Conservation (phyloP, 2,888 invertebrate species). For the Eulithis testata region DNA sequence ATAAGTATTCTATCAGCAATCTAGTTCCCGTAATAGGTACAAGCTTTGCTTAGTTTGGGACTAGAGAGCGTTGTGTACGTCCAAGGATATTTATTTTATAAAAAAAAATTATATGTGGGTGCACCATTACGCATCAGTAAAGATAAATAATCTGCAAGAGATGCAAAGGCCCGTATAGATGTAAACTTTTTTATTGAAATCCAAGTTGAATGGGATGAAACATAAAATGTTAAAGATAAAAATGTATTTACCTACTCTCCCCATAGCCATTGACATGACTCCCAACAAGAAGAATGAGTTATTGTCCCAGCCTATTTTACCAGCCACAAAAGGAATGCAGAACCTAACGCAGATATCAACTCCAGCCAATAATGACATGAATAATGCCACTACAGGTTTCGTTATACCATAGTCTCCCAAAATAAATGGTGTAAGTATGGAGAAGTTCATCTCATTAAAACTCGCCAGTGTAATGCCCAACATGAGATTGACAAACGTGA, state of each 20-base stretch:
- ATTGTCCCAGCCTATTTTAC: slow-evolving; percentile 88
- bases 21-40: too few species aligned
- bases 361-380: slow-evolving; percentile 88
- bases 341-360: slow-evolving; percentile 87
- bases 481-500: slow-evolving; percentile 88
- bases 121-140: too few species aligned
- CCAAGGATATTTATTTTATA: too few species aligned
- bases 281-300: slow-evolving; percentile 89
- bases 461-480: slow-evolving; percentile 88
- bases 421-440: slow-evolving; percentile 89
- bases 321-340: slow-evolving; percentile 87
- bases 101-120: too few species aligned
- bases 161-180: too few species aligned
- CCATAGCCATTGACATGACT: slow-evolving; percentile 86
- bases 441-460: slow-evolving; percentile 90
- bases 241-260: slow-evolving; percentile 81
- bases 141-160: too few species aligned
- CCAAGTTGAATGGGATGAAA: too few species aligned
- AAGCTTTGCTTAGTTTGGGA: too few species aligned
- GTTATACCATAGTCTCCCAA: slow-evolving; percentile 87
- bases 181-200: too few species aligned
- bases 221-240: not conserved
- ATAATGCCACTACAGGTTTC: slow-evolving; percentile 86
- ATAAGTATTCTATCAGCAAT: too few species aligned
- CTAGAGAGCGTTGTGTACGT: too few species aligned